phyloP scores from a whole-genome alignment of 2,797 vertebrate genomes.

The Phataginus tetradactyla region DNA sequence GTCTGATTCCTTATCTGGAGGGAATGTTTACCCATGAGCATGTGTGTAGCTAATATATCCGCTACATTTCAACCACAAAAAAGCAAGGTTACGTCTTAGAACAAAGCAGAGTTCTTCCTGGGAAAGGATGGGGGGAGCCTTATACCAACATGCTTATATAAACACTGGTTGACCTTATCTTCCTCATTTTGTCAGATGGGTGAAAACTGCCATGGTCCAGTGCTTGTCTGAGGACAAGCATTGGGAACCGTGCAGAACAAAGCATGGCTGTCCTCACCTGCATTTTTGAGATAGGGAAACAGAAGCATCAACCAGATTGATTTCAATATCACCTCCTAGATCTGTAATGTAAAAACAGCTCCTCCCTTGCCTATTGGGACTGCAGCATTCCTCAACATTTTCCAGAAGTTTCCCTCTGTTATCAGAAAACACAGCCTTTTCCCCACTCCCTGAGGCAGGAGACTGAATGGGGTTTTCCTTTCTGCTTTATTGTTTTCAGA shows the following conservation, averaged over 20 bases:
- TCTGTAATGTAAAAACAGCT: background rate
- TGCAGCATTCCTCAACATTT: background rate
- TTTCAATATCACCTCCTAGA: background rate
- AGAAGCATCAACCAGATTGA: background rate
- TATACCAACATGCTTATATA: background rate
- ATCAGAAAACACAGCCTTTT: constrained; percentile 64
- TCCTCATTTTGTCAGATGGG: constrained; percentile 17
- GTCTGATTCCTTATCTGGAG: constrained; percentile 10
- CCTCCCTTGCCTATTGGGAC: background rate
- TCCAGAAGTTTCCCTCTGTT: background rate
- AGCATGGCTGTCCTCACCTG: background rate
- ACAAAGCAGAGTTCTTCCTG: constrained; percentile 39
- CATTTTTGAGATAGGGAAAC: background rate
- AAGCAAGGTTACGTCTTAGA: constrained; percentile 43
- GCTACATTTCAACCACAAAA: constrained; percentile 9
- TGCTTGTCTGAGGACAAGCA: background rate
- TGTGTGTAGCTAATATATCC: background rate
- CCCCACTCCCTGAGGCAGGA: constrained; percentile 27
- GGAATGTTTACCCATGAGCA: constrained; percentile 1
- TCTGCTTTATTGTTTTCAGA: constrained; percentile 70
- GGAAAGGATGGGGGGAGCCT: constrained; percentile 1
- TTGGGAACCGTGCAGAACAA: background rate
- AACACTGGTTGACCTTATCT: background rate
- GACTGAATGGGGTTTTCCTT: constrained; percentile 54
- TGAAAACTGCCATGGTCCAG: background rate